Evolutionary conservation across 2,113 vertebrate genomes (phyloP), one percentile per base, ranked within the genome.

Genomic region (Neopipo cinnamomea): DNA sequence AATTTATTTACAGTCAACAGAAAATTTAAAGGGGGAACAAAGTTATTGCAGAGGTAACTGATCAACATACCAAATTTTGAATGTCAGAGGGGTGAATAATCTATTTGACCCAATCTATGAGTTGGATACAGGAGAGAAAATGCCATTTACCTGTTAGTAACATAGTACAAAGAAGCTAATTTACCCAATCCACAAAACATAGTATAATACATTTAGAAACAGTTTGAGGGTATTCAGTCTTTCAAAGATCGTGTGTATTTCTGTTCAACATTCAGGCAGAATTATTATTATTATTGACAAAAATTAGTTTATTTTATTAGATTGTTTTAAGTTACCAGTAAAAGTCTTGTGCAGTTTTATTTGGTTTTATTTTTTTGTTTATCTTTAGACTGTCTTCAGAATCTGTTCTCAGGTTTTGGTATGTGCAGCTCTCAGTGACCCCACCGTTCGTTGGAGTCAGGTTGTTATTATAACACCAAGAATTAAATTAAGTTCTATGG

Each of bases 401-500:
- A 67, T 91, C 23, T 30, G 4, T 72, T 90, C 56, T 82, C 25
- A 49, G 14, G 5, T 65, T 85, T 33, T 76, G 12, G 1, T 77
- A 11, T 59, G 23, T 0, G 0, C 24, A 42, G 17, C n/a, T 22
- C 37, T n/a, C 22, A 68, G 22, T 44, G 21, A 78, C 8, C 5
- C 27, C 76, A 82, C 8, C 33, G 81, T 86, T 52, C 20, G 2
- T 11, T 67, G 35, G 23, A 92, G 21, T 56, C 47, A 65, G 19
- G 55, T 77, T 91, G 23, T 91, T 52, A 16, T 47, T 87, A 19
- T 52, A 17, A 37, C 15, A 33, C 15, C 44, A 67, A 55, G 44
- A 89, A 71, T 79, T 20, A 42, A 25, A 56, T 75, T 53, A 72
- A 14, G 2, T 71, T 78, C n/a, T 49, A 2, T 50, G 23, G 35